Percentiles rank a stretch among this genome's conserved stretches.
Conservation (phyloP, 2,797 vertebrate species). For the Naso thynnoides region DNA sequence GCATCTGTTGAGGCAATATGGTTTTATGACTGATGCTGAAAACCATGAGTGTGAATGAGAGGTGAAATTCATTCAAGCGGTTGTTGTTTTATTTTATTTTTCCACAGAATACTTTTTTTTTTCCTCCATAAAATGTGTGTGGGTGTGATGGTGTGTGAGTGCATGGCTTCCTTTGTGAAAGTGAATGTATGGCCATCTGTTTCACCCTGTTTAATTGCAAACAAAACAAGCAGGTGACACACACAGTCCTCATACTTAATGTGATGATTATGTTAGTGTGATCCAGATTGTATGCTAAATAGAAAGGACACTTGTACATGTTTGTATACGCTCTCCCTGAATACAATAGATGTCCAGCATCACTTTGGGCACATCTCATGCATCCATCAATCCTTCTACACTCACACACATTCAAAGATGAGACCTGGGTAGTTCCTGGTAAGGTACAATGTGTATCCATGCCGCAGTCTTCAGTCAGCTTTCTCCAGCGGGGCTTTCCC, state of each 20-base stretch:
- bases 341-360: slow-evolving; percentile 41
- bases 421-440: slow-evolving; percentile 24
- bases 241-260: slow-evolving; percentile 38
- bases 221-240: slow-evolving; percentile 49
- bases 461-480: slow-evolving; percentile 23
- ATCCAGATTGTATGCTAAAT: slow-evolving; percentile 51
- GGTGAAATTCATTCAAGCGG: slow-evolving; percentile 28
- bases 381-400: slow-evolving; percentile 8
- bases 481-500: slow-evolving; percentile 40
- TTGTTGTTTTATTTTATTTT: slow-evolving; percentile 24
- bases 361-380: slow-evolving; percentile 31
- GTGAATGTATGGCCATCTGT: slow-evolving; percentile 38
- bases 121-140: not conserved
- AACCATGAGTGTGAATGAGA: slow-evolving; percentile 34
- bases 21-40: slow-evolving; percentile 41
- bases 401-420: slow-evolving; percentile 23
- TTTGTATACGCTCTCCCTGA: slow-evolving; percentile 27
- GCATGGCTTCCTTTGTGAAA: slow-evolving; percentile 27
- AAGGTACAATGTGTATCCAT: slow-evolving; percentile 28
- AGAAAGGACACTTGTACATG: slow-evolving; percentile 30
- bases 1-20: slow-evolving; percentile 67
- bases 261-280: slow-evolving; percentile 23
- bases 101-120: slow-evolving; percentile 21
- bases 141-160: slow-evolving; percentile 9
- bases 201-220: slow-evolving; percentile 40